A percentile compares a stretch with the other conserved stretches of the same genome.
phyloP scores from a whole-genome alignment of 1,140 invertebrate genomes.

The Meloidogyne floridensis region DNA sequence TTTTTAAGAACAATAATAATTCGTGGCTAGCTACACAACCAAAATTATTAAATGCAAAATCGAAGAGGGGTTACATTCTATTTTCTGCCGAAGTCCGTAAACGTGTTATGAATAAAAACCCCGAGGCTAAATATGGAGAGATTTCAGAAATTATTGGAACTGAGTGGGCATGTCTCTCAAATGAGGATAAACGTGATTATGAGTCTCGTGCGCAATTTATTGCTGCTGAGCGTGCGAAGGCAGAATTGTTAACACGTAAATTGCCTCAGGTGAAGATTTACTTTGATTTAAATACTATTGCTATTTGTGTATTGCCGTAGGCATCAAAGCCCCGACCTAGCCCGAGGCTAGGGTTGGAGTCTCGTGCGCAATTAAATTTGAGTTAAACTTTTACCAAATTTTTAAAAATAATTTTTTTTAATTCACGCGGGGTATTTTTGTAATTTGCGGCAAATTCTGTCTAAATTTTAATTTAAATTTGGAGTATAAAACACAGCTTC shows the following conservation, averaged over 20 bases:
- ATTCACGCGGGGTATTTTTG: too few relatives aligned
- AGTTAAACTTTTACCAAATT: too few relatives aligned
- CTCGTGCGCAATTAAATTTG: too few relatives aligned
- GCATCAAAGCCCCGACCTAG: too few relatives aligned
- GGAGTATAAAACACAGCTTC: too few relatives aligned
- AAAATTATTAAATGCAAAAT: constrained; percentile 68
- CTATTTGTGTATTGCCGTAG: too few relatives aligned
- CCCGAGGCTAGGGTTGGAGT: too few relatives aligned
- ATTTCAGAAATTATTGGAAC: constrained; percentile 94
- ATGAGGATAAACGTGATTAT: constrained; percentile 85
- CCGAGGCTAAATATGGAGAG: constrained; percentile 91
- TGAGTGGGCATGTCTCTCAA: constrained; percentile 89
- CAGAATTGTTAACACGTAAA: constrained; percentile 47
- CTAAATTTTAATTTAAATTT: too few relatives aligned
- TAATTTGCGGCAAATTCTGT: too few relatives aligned
- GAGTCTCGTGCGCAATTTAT: constrained; percentile 84
- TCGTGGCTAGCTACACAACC: constrained; percentile 59
- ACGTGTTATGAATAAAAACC: constrained; percentile 83
- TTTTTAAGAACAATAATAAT: background rate
- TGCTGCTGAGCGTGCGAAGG: constrained; percentile 70
- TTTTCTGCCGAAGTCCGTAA: constrained; percentile 93
- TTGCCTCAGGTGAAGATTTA: constrained; percentile 39
- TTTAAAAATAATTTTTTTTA: too few relatives aligned
- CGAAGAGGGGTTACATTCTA: constrained; percentile 91
- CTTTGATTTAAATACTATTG: background rate